Evolutionary conservation across 2,888 invertebrate species (phyloP).

Genomic region (Megamerina dolium): DNA sequence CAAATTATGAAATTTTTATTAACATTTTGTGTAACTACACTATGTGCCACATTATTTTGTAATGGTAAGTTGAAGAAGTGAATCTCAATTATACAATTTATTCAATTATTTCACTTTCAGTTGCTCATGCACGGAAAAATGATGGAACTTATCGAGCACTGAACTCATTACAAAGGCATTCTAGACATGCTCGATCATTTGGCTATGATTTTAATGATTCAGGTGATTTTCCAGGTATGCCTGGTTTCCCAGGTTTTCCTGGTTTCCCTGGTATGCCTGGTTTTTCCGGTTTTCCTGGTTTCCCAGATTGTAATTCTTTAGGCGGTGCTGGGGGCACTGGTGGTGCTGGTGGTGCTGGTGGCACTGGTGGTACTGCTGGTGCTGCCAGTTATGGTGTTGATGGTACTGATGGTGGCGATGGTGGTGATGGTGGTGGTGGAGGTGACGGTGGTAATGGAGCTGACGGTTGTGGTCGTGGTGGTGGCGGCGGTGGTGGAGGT

Average conservation of each 20-base stretch:
- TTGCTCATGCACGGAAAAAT: too few species aligned
- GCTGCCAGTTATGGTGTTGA: neutral
- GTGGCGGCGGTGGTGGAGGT: neutral
- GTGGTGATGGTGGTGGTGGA: neutral
- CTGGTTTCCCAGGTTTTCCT: neutral
- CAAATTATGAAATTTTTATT: too few species aligned
- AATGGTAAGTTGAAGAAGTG: too few species aligned
- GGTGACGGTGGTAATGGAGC: slow-evolving; percentile 3
- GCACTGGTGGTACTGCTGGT: neutral
- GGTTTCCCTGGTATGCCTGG: neutral
- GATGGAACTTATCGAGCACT: too few species aligned
- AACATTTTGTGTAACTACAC: too few species aligned
- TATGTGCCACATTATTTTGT: too few species aligned
- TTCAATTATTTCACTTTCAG: too few species aligned
- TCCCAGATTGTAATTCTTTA: neutral
- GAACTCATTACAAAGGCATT: neutral
- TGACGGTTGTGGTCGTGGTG: neutral
- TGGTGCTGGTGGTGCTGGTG: neutral
- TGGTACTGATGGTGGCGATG: neutral
- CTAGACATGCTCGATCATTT: neutral
- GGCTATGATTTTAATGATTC: neutral
- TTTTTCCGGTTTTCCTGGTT: neutral
- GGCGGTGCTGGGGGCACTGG: neutral
- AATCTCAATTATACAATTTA: too few species aligned
- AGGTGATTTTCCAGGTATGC: neutral